Base-by-base conservation (phyloP, 2,888 invertebrate species). In the Pteria penguin region DNA sequence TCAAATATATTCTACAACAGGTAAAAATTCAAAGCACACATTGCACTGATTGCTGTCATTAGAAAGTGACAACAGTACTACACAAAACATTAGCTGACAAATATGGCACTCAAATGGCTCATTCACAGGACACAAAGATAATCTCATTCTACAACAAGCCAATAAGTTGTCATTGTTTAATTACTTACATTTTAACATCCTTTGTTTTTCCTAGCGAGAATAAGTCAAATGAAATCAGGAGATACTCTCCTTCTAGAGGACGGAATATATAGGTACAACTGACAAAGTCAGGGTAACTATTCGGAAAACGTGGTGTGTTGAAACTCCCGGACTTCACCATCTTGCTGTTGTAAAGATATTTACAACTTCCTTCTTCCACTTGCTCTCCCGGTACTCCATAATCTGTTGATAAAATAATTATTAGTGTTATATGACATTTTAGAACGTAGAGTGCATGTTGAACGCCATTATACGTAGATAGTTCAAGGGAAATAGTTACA, bases 311-410 rank as follows among this genome's bases (percentile, higher is more conserved):
- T 27, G 98, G 98, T 70, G 98, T 98, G 93, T 98, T 98, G 92
- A 98, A 96, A 31, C 84, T 85, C 1, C 93, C 93, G n/a, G 80
- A 78, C 11, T 31, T 55, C 5, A 74, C 68, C 0, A 55, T 58
- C n/a, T 72, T 77, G 63, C 88, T 90, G 80, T 90, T 95, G 93
- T 98, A 98, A 14, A 96, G 96, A 92, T 98, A 98, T 78, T 95
- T 95, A 92, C 98, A 98, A 76, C 90, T 88, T 77, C 97, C 97
- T 88, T 96, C 96, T 4, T 97, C 97, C 29, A 97, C 96, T 29
- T 97, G 96, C 0, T 97, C 97, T 63, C 98, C 98, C 69, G 97
- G 97, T 89, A 98, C 97, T 85, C 96, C 96, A 92, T 97, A 98
- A 93, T 98, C 98, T 94, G 94, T 92, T 89, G 93, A 93, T 84